Evolutionary conservation across 1,140 invertebrate genomes (phyloP).

Genomic region (Lepeophtheirus salmonis): DNA sequence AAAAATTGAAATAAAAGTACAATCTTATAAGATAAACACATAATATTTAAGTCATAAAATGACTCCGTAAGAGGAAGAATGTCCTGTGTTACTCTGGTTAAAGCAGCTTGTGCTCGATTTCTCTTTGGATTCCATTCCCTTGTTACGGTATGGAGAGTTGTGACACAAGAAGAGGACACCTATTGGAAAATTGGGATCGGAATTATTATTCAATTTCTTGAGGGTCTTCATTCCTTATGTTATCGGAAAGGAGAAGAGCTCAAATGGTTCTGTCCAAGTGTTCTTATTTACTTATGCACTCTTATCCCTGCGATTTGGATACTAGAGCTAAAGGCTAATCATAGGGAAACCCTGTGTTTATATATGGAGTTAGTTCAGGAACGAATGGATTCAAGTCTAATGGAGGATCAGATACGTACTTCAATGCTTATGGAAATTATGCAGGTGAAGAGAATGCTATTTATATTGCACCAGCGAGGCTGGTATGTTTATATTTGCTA

Average conservation of each 20-base stretch:
- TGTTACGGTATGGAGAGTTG: constrained; percentile 23
- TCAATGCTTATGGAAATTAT: background rate
- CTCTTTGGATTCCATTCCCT: constrained; percentile 24
- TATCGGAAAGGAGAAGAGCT: constrained; percentile 23
- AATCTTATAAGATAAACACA: too few species aligned
- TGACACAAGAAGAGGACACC: constrained; percentile 20
- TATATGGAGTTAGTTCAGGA: background rate
- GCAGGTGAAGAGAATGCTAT: too few species aligned
- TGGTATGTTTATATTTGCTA: too few species aligned
- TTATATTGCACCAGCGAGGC: too few species aligned
- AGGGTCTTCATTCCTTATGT: constrained; percentile 24
- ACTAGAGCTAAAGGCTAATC: constrained; percentile 20
- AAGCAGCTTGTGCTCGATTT: constrained; percentile 22
- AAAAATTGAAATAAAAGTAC: too few species aligned
- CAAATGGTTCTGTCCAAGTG: constrained; percentile 52
- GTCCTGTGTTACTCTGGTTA: constrained; percentile 23
- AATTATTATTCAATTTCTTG: constrained; percentile 22
- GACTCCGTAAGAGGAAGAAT: too few species aligned
- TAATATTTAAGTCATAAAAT: too few species aligned
- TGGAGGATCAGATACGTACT: background rate
- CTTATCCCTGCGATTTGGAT: constrained; percentile 44
- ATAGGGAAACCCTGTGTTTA: background rate
- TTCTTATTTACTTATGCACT: constrained; percentile 56
- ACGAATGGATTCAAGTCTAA: background rate
- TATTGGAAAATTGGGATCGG: constrained; percentile 22